A percentile compares a stretch with the other conserved stretches of the same genome.
These are phyloP conservation scores for Myotis vivesi DNA, from an alignment of 2,797 vertebrate genomes.

Conservation along the genomic window DNA sequence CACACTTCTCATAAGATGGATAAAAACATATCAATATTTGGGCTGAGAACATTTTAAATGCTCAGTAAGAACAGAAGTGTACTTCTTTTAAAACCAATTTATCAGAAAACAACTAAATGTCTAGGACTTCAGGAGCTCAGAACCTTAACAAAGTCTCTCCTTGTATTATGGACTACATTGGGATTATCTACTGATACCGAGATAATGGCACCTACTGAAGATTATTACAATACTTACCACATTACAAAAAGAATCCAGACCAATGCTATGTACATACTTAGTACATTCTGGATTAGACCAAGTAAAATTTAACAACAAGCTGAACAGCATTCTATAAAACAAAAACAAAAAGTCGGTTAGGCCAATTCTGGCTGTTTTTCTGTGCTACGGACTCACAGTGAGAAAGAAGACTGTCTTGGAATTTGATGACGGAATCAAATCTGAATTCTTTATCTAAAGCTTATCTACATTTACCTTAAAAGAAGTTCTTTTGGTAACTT, in stretches of 20 bases:
- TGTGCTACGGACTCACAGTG: constrained; percentile 54
- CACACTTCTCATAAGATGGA: not conserved
- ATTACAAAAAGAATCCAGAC: constrained; percentile 73
- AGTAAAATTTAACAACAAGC: constrained; percentile 68
- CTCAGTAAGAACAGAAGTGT: not conserved
- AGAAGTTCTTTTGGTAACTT: constrained; percentile 98
- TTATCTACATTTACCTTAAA: constrained; percentile 89
- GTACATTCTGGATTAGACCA: constrained; percentile 71
- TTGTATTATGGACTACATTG: not conserved
- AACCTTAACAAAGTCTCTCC: constrained; percentile 1
- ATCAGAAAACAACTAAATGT: constrained; percentile 26
- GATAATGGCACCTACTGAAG: constrained; percentile 52
- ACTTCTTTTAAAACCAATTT: not conserved
- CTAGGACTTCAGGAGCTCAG: not conserved
- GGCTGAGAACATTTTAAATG: not conserved
- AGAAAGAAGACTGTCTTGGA: constrained; percentile 42
- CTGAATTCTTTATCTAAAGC: constrained; percentile 4
- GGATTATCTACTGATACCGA: not conserved
- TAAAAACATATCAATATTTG: not conserved
- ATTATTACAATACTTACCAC: constrained; percentile 64
- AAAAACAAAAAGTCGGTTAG: constrained; percentile 64
- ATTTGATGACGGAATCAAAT: constrained; percentile 40
- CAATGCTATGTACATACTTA: constrained; percentile 70
- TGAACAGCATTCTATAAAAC: constrained; percentile 72
- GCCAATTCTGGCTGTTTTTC: constrained; percentile 59